Base-by-base conservation (phyloP, 2,888 invertebrate genomes). In the Andrena camellia region DNA sequence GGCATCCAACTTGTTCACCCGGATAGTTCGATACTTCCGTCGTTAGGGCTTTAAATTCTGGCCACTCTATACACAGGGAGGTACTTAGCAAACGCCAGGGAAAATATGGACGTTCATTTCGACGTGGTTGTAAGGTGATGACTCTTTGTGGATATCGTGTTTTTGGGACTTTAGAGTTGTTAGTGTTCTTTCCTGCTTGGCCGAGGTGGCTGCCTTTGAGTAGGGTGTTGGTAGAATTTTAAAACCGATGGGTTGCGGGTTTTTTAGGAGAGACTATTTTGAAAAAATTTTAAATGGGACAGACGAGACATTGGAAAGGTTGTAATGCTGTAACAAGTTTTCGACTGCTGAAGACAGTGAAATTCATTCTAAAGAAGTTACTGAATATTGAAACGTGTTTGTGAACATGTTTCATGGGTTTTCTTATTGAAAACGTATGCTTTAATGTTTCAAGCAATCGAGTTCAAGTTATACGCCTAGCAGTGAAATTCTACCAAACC, bases 11-110 rank as follows among this genome's bases (percentile, higher is more conserved):
- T 59, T 54, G 67, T 66, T 67, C 77, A 67, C 50, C 62, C 35
- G 81, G 26, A 35, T 31, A 48, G 64, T 63, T 63, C 71, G 20
- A 69, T 69, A 52, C 64, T 69, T 69, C 50, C 52, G 63, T 78
- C 64, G 78, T 73, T 52, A 59, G 57, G 48, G 78, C 13, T 66
- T 13, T 26, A 57, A 42, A 35, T 54, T 57, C 29, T 59, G 13
- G 20, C 35, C 60, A 5, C 17, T 17, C 20, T 8, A 35, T 8
- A 29, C 33, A 20, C 17, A 23, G 67, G 2, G 62, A 71, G 23
- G 26, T 26, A 23, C 69, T 70, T 62, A 42, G 52, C 62, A 42
- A 42, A 62, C 52, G 52, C 52, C 70, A 17, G 33, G 33, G n/a
- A 20, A 31, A 29, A 20, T 13, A 33, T 68, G 33, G 33, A 10